These are phyloP conservation scores for Notocelia uddmanniana DNA, from an alignment of 2,888 invertebrate species.

Conservation along the genomic window DNA sequence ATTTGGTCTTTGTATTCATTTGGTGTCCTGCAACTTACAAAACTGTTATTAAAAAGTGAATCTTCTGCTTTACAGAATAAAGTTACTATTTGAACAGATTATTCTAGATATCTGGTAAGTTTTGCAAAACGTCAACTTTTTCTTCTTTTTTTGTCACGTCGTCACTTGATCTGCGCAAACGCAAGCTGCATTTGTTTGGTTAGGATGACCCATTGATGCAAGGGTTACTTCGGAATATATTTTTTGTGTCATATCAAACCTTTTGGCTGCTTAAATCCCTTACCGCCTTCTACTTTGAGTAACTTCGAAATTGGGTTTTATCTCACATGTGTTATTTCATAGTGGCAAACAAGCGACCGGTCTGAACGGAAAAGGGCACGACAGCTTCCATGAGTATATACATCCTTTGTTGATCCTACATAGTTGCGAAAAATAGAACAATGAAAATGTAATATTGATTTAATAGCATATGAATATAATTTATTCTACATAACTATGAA, in stretches of 20 bases:
- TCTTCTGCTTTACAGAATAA: background rate
- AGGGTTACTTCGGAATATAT: conserved; percentile 13
- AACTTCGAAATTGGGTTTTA: background rate
- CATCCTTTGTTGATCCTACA: too few species aligned
- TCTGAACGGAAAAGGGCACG: background rate
- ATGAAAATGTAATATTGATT: background rate
- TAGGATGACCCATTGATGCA: conserved; percentile 35
- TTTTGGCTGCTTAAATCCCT: background rate
- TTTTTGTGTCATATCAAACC: conserved; percentile 11
- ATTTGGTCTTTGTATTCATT: background rate
- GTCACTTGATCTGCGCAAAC: conserved; percentile 13
- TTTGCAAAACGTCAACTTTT: conserved; percentile 25
- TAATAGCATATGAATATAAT: background rate
- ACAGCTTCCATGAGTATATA: background rate
- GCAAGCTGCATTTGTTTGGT: conserved; percentile 23
- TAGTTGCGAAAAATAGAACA: too few species aligned
- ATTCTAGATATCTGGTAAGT: background rate
- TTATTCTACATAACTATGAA: background rate
- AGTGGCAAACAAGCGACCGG: background rate
- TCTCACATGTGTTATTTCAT: background rate
- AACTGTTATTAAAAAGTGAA: background rate
- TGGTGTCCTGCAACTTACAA: background rate
- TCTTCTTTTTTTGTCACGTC: background rate
- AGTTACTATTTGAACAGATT: background rate
- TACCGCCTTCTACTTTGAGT: background rate